Conservation (phyloP, 1,140 invertebrate species). For the Bemisia tabaci region DNA sequence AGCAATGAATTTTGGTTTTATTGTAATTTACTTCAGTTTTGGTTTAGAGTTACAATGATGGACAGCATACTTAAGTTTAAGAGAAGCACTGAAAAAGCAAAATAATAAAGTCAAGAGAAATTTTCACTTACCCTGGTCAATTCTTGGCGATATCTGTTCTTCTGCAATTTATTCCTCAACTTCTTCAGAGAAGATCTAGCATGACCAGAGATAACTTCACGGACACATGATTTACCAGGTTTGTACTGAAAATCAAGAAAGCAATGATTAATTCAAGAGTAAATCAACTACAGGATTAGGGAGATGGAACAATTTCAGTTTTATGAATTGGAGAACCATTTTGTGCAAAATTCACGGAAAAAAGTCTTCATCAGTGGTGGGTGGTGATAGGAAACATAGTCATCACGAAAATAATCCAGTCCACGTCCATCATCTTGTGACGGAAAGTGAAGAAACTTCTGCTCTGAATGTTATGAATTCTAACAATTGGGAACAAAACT, state of each 20-base stretch:
- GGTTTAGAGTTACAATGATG: no score
- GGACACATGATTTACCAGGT: constrained; percentile 57
- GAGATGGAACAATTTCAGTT: no score
- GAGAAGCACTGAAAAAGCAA: no score
- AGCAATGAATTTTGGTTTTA: no score
- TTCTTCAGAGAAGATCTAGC: constrained; percentile 69
- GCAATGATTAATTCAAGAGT: constrained; percentile 8
- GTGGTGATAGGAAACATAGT: constrained; percentile 12
- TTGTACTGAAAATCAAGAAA: constrained; percentile 37
- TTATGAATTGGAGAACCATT: no score
- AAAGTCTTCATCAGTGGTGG: constrained; percentile 11
- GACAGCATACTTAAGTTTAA: no score
- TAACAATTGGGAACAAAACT: background rate
- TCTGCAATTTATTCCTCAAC: constrained; percentile 60
- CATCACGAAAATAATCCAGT: background rate
- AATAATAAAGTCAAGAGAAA: no score
- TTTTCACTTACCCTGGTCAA: constrained; percentile 66
- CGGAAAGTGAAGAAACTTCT: no score
- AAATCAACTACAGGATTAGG: no score
- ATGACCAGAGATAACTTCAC: constrained; percentile 66
- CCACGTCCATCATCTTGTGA: no score
- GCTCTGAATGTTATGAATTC: background rate
- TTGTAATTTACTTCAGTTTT: no score
- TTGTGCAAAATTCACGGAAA: background rate
- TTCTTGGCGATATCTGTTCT: constrained; percentile 75